Evolutionary conservation across 2,113 vertebrate genomes (phyloP).

Genomic region (Condylura cristata): DNA sequence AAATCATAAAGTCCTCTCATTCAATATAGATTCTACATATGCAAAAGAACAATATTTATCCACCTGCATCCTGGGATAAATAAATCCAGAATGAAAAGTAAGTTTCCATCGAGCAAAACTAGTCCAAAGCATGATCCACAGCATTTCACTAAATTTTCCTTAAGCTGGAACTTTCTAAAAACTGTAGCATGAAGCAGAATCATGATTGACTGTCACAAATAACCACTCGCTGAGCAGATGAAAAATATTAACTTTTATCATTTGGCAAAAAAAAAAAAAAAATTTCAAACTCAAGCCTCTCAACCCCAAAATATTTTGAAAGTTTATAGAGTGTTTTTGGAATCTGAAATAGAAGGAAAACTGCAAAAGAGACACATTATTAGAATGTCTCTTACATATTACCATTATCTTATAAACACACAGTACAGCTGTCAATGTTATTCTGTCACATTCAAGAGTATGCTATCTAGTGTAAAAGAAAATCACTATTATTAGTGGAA

Average conservation of each 20-base stretch:
- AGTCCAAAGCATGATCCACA: constrained; percentile 69
- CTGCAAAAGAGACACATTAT: constrained; percentile 30
- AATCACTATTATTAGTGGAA: constrained; percentile 45
- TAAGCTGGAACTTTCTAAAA: constrained; percentile 69
- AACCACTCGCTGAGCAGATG: constrained; percentile 56
- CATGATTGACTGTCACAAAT: constrained; percentile 67
- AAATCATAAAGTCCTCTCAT: constrained; percentile 59
- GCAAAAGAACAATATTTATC: constrained; percentile 21
- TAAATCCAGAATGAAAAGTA: constrained; percentile 71
- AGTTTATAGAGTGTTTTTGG: neutral
- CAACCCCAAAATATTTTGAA: constrained; percentile 47
- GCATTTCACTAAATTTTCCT: constrained; percentile 69
- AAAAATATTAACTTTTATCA: neutral
- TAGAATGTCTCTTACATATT: neutral
- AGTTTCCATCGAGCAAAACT: constrained; percentile 72
- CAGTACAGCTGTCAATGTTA: neutral
- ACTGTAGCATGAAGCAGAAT: constrained; percentile 74
- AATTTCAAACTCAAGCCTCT: neutral
- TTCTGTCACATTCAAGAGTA: neutral
- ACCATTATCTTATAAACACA: constrained; percentile 30
- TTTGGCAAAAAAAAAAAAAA: constrained; percentile 10
- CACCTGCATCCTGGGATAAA: constrained; percentile 58
- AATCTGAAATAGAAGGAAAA: constrained; percentile 5
- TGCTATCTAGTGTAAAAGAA: neutral
- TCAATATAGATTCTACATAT: constrained; percentile 60